Conservation (phyloP, 2,113 vertebrate species). For the Drymodes brunneopygia region DNA sequence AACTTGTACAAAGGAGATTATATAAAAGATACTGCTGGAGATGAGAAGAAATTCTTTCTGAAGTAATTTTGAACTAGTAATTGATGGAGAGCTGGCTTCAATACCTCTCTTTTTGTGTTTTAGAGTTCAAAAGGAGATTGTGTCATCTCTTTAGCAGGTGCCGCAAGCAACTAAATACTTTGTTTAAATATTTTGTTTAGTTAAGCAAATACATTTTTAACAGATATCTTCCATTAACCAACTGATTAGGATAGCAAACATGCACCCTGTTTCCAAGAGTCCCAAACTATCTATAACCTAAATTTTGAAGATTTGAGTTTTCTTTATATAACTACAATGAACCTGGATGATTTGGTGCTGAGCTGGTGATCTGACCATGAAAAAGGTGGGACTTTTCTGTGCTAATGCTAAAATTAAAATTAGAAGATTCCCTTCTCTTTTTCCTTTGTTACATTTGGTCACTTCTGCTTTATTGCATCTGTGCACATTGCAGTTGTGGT, state of each 20-base stretch:
- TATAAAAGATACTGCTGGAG: neutral
- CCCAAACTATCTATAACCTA: neutral
- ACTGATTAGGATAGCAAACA: slow-evolving; percentile 41
- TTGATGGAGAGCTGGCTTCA: neutral
- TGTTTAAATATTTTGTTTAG: neutral
- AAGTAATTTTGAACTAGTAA: neutral
- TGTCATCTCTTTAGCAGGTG: neutral
- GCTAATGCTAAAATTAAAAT: neutral
- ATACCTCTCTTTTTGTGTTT: neutral
- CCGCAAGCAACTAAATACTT: neutral
- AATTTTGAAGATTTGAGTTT: neutral
- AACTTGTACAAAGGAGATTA: neutral
- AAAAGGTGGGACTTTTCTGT: neutral
- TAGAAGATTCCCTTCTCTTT: neutral
- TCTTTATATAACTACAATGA: neutral
- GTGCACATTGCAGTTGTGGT: neutral
- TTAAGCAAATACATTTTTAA: slow-evolving; percentile 36
- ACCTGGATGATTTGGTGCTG: neutral
- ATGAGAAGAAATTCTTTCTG: slow-evolving; percentile 10
- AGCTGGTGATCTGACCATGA: neutral
- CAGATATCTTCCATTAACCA: neutral
- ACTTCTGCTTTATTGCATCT: neutral
- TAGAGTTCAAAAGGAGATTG: neutral
- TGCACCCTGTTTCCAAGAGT: neutral
- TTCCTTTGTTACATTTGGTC: neutral